A percentile compares a stretch with the other conserved stretches of the same genome.
Conservation (phyloP, 2,113 vertebrate genomes). For the Hyla sarda region DNA sequence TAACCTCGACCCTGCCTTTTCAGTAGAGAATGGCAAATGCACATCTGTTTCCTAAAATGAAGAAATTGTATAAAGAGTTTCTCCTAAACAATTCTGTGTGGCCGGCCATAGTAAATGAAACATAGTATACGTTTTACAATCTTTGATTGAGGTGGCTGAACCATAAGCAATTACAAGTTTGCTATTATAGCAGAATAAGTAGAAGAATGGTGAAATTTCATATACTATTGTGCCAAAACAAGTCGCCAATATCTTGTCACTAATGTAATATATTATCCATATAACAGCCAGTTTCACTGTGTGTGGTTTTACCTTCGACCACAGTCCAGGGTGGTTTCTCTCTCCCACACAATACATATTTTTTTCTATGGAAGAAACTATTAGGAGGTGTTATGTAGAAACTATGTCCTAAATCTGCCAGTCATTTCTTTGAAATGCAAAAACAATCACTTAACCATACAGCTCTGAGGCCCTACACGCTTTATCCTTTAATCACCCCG, state of each 20-base stretch:
- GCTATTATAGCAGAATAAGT: constrained; percentile 16
- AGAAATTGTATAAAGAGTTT: constrained; percentile 54
- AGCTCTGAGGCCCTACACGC: constrained; percentile 18
- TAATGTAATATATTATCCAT: constrained; percentile 39
- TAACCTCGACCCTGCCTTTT: constrained; percentile 12
- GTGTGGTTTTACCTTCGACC: constrained; percentile 56
- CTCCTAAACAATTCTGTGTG: constrained; percentile 59
- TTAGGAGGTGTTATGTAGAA: constrained; percentile 55
- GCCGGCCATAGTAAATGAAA: constrained; percentile 58
- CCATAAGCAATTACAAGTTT: constrained; percentile 28
- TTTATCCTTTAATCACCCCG: constrained; percentile 49
- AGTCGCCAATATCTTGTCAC: constrained; percentile 57
- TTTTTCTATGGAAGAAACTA: constrained; percentile 50
- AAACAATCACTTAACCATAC: constrained; percentile 45
- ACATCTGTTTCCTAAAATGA: constrained; percentile 61
- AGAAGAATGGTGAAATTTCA: constrained; percentile 1
- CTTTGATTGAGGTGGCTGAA: constrained; percentile 45
- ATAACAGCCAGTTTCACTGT: constrained; percentile 47
- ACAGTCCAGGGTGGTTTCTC: constrained; percentile 49
- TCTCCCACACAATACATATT: constrained; percentile 53
- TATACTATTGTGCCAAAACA: constrained; percentile 46
- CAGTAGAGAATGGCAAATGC: constrained; percentile 28
- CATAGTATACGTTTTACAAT: constrained; percentile 41
- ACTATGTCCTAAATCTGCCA: constrained; percentile 54
- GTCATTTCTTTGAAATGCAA: constrained; percentile 37